phyloP scores from a whole-genome alignment of 2,888 invertebrate genomes.

The Rutpela maculata region DNA sequence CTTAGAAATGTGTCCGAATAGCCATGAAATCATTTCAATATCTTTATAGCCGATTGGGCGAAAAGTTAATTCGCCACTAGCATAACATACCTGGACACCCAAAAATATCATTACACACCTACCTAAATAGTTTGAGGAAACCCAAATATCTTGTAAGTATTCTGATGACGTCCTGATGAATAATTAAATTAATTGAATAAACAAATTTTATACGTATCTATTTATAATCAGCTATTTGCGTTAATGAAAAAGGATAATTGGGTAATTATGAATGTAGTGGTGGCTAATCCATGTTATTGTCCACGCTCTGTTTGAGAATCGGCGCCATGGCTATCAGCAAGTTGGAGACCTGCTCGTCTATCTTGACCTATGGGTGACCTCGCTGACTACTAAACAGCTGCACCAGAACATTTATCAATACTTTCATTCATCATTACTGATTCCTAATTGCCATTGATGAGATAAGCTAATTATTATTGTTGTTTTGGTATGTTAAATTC shows the following conservation, averaged over 20 bases:
- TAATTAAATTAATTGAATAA: conserved; percentile 7
- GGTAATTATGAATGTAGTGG: conserved; percentile 53
- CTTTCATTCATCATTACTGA: conserved; percentile 51
- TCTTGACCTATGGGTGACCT: conserved; percentile 58
- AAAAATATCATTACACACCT: too few relatives aligned
- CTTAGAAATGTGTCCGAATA: too few relatives aligned
- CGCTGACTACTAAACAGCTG: conserved; percentile 58
- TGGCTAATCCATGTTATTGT: conserved; percentile 57
- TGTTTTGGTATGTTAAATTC: conserved; percentile 29
- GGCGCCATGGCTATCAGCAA: conserved; percentile 62
- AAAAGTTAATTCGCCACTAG: too few relatives aligned
- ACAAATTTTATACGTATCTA: conserved; percentile 5
- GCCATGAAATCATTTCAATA: too few relatives aligned
- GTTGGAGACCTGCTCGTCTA: conserved; percentile 56
- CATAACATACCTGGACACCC: too few relatives aligned
- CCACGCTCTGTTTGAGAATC: conserved; percentile 62
- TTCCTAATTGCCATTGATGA: conserved; percentile 42
- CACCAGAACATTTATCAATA: conserved; percentile 53
- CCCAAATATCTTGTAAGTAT: background rate
- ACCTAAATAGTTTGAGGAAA: too few relatives aligned
- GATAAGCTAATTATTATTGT: conserved; percentile 36
- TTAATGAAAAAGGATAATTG: conserved; percentile 44
- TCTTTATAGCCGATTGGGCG: too few relatives aligned
- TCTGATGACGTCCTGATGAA: conserved; percentile 6
- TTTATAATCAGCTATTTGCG: conserved; percentile 27